Conservation (phyloP, 2,888 invertebrate genomes). For the Marasmarcha lunaedactyla region DNA sequence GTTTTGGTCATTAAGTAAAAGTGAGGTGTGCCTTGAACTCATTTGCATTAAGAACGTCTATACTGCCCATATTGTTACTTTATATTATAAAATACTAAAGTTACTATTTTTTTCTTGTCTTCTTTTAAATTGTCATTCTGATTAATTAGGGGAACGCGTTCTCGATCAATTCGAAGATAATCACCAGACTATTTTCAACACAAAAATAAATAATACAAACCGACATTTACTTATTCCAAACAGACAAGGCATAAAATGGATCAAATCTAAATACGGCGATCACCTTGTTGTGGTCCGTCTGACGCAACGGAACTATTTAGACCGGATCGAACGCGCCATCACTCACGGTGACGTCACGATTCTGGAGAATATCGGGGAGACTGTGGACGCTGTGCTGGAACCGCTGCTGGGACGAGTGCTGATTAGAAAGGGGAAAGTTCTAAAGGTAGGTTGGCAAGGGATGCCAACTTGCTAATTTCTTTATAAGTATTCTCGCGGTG, state of each 20-base stretch:
- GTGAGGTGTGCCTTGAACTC: too few species aligned
- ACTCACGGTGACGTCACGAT: conserved; percentile 81
- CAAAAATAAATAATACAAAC: background rate
- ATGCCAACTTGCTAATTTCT: too few species aligned
- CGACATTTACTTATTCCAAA: background rate
- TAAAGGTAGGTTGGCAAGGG: conserved; percentile 63
- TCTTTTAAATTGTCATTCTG: too few species aligned
- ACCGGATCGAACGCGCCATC: conserved; percentile 82
- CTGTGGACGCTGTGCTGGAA: conserved; percentile 90
- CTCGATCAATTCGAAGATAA: too few species aligned
- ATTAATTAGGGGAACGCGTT: too few species aligned
- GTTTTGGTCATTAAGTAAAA: background rate
- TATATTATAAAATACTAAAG: too few species aligned
- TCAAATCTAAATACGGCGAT: conserved; percentile 86
- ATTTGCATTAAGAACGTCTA: too few species aligned
- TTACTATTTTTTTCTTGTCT: too few species aligned
- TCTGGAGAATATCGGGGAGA: conserved; percentile 91
- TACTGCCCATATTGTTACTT: too few species aligned
- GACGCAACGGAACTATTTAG: conserved; percentile 85
- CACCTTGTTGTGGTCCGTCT: conserved; percentile 80
- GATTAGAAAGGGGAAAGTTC: conserved; percentile 85
- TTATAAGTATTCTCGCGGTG: too few species aligned
- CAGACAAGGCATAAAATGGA: conserved; percentile 93
- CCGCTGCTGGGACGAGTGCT: conserved; percentile 88
- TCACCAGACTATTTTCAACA: too few species aligned